Evolutionary conservation across 2,797 vertebrate species (phyloP), one percentile per base, ranked within the genome.

Genomic region (Sebastes hubbsi): DNA sequence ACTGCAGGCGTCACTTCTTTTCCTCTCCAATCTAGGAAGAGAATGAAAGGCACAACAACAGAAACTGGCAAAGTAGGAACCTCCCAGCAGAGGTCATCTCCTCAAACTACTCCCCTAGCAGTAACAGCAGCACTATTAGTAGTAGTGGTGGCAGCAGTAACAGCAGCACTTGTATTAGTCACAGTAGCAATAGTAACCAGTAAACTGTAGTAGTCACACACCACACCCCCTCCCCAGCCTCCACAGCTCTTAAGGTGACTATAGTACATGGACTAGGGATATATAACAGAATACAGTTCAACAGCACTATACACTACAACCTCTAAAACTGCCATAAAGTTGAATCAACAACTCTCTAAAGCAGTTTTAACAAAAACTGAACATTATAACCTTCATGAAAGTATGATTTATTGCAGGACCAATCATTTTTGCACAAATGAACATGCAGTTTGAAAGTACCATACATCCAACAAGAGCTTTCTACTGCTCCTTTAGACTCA

Each of bases 21-120:
- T 87, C 77, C 83, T 86, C 86, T 85, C 63, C 79, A 29, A 75
- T 87, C 84, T 73, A 81, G 87, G 86, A 87, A 86, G 81, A 78
- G 70, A 73, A 80, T 10, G 59, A 77, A 72, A 22, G 67, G 64
- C 22, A 67, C 11, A 46, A 30, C 38, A 76, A 77, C 59, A 88
- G 80, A 81, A 78, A 81, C 30, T 88, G 87, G 81, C 69, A 87
- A 18, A 80, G 66, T 7, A 63, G 78, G 82, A 87, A 90, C 90
- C 88, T 92, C 91, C 91, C 89, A 86, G 88, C 68, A 80, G 79
- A 87, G 90, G 80, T 81, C 85, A 88, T 80, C 82, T 87, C 88
- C 89, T 84, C 83, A 86, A 85, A 16, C 72, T 14, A 30, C 67
- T 76, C 32, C 68, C 27, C 56, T 9, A 0, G 38, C 7, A 56